Evolutionary conservation across 2,888 invertebrate species (phyloP).

Genomic region (Nymphalis polychloros): DNA sequence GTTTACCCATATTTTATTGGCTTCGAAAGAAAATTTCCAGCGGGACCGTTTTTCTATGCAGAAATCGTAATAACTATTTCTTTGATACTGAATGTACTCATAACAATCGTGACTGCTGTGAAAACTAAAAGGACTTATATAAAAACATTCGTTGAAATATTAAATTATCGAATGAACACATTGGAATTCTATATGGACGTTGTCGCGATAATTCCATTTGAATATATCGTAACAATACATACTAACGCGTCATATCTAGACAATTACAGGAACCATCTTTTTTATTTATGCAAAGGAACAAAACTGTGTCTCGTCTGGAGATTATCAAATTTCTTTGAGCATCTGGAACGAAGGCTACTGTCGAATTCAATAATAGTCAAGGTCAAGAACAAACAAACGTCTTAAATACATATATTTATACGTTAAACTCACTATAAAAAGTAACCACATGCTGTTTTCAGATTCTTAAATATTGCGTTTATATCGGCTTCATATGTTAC

Average conservation of each 20-base stretch:
- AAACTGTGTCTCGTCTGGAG: constrained; percentile 79
- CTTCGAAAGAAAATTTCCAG: constrained; percentile 64
- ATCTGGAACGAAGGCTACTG: constrained; percentile 66
- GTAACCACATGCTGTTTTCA: constrained; percentile 42
- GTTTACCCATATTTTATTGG: constrained; percentile 77
- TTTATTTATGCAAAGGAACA: constrained; percentile 76
- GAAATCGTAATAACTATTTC: constrained; percentile 68
- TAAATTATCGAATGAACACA: constrained; percentile 69
- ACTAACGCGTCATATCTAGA: constrained; percentile 60
- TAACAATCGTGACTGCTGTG: constrained; percentile 73
- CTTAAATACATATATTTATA: background rate
- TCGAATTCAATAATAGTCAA: constrained; percentile 68
- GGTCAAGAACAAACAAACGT: constrained; percentile 45
- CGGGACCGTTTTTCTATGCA: constrained; percentile 60
- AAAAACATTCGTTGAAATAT: constrained; percentile 60
- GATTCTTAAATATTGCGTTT: constrained; percentile 73
- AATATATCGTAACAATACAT: constrained; percentile 72
- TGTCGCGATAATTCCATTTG: constrained; percentile 73
- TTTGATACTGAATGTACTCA: constrained; percentile 66
- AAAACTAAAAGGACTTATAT: constrained; percentile 70
- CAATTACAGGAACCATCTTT: constrained; percentile 68
- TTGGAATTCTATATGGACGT: constrained; percentile 78
- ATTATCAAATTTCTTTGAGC: constrained; percentile 70
- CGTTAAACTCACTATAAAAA: background rate
- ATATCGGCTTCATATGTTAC: constrained; percentile 70